Base-by-base conservation (phyloP, 2,888 invertebrate genomes). In the Syrphus vitripennis region DNA sequence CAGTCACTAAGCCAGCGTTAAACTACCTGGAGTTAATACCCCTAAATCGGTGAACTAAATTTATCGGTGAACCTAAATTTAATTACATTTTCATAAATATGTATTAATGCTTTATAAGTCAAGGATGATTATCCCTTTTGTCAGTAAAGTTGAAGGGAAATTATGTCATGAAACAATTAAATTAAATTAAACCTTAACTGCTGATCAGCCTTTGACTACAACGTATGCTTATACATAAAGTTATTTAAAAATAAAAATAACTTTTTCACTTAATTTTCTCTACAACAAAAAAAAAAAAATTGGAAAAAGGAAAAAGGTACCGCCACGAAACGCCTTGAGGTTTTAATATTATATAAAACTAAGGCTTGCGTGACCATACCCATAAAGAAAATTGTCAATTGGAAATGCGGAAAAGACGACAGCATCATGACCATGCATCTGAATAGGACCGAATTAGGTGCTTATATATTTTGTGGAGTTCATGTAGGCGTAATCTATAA, bases 181-280 rank as follows among this genome's bases (percentile, higher is more conserved):
- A 7, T 4, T 31, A 31, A 31, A 4, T 42, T 4, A 53, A 53
- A 3, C 2, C 7, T 26, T 0, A 3, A 29, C n/a, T 9, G 29
- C 16, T 5, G 2, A 16, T 1, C 4, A 1, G 16, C 0, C 55
- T 29, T 55, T 3, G 55, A 55, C 55, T 29, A 2, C 14, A 50
- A 16, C 4, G 6, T 1, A n/a, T 26, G 24, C 5, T 9, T 12
- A 10, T 31, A 16, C 63, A 31, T 21, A 21, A 55, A 31, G 29
- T 45, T 37, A 40, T 53, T 50, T 42, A 55, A 45, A 55, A 55
- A 50, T 61, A 37, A n/a, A n/a, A n/a, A n/a, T n/a, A n/a, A n/a
- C n/a, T n/a, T n/a, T 50, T 72, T 45, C 40, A 45, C 70, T 83
- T 75, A 70, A 75, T 80, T 80, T 53, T 69, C 5, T n/a, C n/a